Conservation (phyloP, 2,888 invertebrate genomes). For the Cetonia aurata region DNA sequence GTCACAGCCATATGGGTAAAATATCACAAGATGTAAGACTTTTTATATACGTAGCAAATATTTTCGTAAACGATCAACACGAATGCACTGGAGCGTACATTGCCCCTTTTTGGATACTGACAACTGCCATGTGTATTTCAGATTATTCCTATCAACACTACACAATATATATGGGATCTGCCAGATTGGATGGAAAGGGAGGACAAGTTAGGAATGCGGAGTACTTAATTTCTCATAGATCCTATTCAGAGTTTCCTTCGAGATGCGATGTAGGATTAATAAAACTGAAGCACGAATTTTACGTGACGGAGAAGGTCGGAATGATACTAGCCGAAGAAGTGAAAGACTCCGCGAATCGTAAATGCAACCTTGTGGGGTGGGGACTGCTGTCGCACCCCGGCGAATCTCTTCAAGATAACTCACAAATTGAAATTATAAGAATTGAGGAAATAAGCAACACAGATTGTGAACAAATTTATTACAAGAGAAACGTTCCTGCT, state of each 20-base stretch:
- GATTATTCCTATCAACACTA: slow-evolving; percentile 1
- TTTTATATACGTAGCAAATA: slow-evolving; percentile 11
- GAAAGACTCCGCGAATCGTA: neutral
- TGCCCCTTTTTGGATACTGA: slow-evolving; percentile 22
- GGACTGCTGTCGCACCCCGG: neutral
- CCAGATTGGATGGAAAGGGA: neutral
- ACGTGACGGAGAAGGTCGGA: neutral
- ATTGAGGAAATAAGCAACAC: neutral
- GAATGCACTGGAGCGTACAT: slow-evolving; percentile 27
- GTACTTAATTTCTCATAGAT: neutral
- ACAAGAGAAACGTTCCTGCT: neutral
- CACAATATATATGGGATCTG: slow-evolving; percentile 14
- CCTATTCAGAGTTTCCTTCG: slow-evolving; percentile 19
- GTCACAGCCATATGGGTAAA: neutral
- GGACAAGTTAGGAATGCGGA: slow-evolving; percentile 9
- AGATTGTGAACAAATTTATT: neutral
- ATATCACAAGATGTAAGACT: neutral
- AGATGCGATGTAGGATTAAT: slow-evolving; percentile 16
- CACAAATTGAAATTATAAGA: neutral
- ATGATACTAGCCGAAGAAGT: neutral
- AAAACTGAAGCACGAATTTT: neutral
- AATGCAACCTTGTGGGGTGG: slow-evolving; percentile 17
- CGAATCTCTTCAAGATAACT: neutral
- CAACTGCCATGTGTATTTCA: slow-evolving; percentile 17
- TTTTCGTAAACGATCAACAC: neutral